Evolutionary conservation across 1,140 invertebrate genomes (phyloP).

Genomic region (Lasioglossum albipes): DNA sequence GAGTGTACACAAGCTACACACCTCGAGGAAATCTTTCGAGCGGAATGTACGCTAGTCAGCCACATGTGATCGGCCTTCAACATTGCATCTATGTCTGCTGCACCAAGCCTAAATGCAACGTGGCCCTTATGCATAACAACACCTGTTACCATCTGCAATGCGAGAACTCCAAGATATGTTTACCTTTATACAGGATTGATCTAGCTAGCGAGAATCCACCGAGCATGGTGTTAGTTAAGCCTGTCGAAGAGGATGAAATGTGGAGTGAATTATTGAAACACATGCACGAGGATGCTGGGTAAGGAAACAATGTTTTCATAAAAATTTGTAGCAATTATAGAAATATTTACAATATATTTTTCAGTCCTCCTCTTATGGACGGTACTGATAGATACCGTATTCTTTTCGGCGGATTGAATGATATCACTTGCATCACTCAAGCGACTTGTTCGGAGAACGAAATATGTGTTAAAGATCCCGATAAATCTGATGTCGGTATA

Average conservation of each 20-base stretch:
- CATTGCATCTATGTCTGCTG: constrained; percentile 89
- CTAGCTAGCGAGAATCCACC: constrained; percentile 82
- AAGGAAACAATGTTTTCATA: constrained; percentile 21
- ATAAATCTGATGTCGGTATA: constrained; percentile 82
- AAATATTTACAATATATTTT: constrained; percentile 39
- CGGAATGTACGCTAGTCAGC: constrained; percentile 83
- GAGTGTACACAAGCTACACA: constrained; percentile 72
- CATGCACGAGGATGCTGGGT: constrained; percentile 62
- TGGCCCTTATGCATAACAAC: constrained; percentile 87
- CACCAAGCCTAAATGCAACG: constrained; percentile 84
- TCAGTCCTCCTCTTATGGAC: constrained; percentile 76
- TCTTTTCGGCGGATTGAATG: constrained; percentile 70
- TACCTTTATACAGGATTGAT: constrained; percentile 83
- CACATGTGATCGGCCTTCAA: constrained; percentile 80
- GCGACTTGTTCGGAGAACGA: constrained; percentile 83
- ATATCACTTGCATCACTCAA: constrained; percentile 75
- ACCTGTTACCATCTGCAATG: constrained; percentile 90
- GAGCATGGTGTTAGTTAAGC: constrained; percentile 88
- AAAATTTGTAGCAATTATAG: constrained; percentile 11
- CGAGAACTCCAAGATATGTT: constrained; percentile 84
- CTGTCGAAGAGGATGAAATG: constrained; percentile 80
- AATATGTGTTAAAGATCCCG: constrained; percentile 82
- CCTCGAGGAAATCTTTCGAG: constrained; percentile 82
- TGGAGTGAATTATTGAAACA: constrained; percentile 81
- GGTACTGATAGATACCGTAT: constrained; percentile 72